Percentiles rank a stretch among this genome's conserved stretches.
Evolutionary conservation across 2,113 vertebrate species (phyloP).

Genomic region (Empidonax alnorum): DNA sequence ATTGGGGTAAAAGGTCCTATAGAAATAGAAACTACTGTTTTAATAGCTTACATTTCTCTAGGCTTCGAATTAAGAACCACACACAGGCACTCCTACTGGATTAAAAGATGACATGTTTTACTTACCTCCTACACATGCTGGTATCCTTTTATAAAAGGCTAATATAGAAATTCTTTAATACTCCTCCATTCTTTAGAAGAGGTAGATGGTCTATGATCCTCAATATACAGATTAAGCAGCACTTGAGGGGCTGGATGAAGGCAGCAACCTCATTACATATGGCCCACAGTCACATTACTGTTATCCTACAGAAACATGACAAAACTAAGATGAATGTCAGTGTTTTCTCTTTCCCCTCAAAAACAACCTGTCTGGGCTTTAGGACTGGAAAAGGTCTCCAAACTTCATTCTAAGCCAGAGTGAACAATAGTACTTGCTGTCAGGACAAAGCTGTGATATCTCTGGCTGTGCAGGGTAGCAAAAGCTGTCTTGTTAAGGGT

Average conservation of each 20-base stretch:
- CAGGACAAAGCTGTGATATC: background rate
- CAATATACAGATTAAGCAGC: background rate
- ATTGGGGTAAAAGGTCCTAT: background rate
- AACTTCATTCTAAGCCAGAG: background rate
- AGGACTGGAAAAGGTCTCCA: background rate
- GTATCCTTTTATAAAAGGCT: background rate
- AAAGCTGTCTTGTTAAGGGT: background rate
- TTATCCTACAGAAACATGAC: background rate
- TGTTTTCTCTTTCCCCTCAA: background rate
- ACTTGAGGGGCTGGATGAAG: background rate
- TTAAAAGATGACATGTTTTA: background rate
- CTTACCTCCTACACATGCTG: background rate
- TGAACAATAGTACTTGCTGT: background rate
- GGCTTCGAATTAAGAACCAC: constrained; percentile 17
- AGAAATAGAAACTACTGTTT: background rate
- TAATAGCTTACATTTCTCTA: background rate
- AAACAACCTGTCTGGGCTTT: background rate
- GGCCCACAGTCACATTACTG: background rate
- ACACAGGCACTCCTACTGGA: background rate
- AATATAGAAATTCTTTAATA: background rate
- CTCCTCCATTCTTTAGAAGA: background rate
- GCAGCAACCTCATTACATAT: background rate
- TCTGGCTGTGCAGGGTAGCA: background rate
- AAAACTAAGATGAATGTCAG: background rate
- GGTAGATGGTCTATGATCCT: background rate